Conservation (phyloP, 2,113 vertebrate species). For the Dicerorhinus sumatrensis region DNA sequence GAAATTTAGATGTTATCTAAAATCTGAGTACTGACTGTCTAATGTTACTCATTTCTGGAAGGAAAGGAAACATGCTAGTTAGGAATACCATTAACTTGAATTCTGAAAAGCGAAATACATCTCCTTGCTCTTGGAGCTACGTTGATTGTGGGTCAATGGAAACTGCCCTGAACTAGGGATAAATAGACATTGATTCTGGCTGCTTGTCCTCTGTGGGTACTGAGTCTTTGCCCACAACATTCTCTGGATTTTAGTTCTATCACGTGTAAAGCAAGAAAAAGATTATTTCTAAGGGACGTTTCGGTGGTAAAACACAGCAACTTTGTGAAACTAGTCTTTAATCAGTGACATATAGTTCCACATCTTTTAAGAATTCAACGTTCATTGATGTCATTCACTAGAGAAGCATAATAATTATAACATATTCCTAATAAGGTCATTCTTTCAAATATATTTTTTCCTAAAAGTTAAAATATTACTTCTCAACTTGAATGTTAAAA, state of each 20-base stretch:
- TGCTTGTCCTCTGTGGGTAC: background rate
- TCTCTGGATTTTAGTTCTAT: background rate
- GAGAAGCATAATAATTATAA: conserved; percentile 25
- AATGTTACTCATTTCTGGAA: conserved; percentile 1
- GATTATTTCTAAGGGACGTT: background rate
- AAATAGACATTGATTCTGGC: background rate
- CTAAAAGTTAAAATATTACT: conserved; percentile 39
- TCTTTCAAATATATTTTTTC: conserved; percentile 43
- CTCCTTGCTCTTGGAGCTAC: background rate
- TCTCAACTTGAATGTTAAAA: conserved; percentile 43
- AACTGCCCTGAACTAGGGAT: background rate
- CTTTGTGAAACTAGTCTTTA: conserved; percentile 2
- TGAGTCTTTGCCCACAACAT: background rate
- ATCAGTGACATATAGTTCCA: background rate
- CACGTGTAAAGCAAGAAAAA: background rate
- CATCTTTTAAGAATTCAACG: conserved; percentile 48
- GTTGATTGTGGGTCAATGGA: background rate
- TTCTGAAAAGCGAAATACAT: conserved; percentile 6
- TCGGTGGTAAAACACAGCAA: background rate
- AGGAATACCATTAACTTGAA: conserved; percentile 4
- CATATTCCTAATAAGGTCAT: conserved; percentile 21
- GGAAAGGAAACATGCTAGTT: conserved; percentile 29
- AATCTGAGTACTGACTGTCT: background rate
- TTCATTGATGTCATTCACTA: background rate
- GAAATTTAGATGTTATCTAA: background rate